A percentile compares a stretch with the other conserved stretches of the same genome.
These are phyloP conservation scores for Dufourea novaeangliae DNA, from an alignment of 1,140 invertebrate genomes.

Conservation along the genomic window DNA sequence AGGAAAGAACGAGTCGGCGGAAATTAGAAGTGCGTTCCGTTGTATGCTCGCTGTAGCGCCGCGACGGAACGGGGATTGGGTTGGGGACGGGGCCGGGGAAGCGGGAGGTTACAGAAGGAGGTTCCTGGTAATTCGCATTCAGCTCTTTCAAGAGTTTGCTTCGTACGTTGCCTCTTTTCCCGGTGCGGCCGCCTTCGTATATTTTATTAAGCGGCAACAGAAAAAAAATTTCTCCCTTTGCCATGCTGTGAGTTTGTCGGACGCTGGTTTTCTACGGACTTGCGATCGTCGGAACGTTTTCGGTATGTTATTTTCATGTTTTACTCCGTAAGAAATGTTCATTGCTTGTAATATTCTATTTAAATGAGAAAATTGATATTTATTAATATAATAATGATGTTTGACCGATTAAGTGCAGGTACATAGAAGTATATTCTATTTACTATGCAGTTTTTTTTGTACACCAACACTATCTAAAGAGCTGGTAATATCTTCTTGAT, in stretches of 20 bases:
- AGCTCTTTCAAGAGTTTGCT: slow-evolving; percentile 24
- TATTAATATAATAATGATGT: no score
- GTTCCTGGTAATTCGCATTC: slow-evolving; percentile 30
- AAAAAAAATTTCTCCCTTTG: not conserved
- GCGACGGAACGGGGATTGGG: no score
- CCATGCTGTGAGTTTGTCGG: not conserved
- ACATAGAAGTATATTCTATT: no score
- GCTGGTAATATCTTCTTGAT: no score
- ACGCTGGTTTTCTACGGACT: not conserved
- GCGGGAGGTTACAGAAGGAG: slow-evolving; percentile 1
- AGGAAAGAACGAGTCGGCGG: not conserved
- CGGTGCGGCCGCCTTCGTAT: not conserved
- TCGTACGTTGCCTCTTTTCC: not conserved
- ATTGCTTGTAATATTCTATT: no score
- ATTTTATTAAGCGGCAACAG: slow-evolving; percentile 38
- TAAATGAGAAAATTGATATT: no score
- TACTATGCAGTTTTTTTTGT: no score
- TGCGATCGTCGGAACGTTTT: not conserved
- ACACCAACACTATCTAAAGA: no score
- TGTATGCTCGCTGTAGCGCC: slow-evolving; percentile 5
- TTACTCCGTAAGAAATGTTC: not conserved
- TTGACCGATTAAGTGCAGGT: no score
- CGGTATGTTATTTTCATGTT: no score
- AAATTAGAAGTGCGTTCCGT: slow-evolving; percentile 39
- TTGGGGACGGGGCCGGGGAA: no score